phyloP scores from a whole-genome alignment of 2,113 vertebrate genomes.

The Thunnus thynnus region DNA sequence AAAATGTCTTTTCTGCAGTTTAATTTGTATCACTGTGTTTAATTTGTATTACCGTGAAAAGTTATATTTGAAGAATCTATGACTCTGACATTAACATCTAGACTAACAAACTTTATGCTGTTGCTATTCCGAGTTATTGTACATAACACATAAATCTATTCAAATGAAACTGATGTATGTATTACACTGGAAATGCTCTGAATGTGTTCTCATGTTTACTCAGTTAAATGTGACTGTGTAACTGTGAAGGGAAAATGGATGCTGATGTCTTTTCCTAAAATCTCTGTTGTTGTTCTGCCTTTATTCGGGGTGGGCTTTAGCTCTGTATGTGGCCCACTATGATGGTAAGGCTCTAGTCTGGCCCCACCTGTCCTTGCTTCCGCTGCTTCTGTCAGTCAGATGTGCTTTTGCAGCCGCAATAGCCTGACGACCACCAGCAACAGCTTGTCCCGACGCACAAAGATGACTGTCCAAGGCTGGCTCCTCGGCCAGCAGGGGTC shows the following conservation, averaged over 20 bases:
- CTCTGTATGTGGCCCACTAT: slow-evolving; percentile 86
- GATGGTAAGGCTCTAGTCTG: slow-evolving; percentile 84
- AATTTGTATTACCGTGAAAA: not conserved
- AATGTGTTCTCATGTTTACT: slow-evolving; percentile 20
- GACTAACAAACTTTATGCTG: not conserved
- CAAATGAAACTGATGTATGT: not conserved
- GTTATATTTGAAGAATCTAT: not conserved
- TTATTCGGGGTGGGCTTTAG: slow-evolving; percentile 78
- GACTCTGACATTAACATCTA: not conserved
- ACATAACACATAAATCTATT: not conserved
- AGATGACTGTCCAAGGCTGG: slow-evolving; percentile 33
- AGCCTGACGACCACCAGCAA: slow-evolving; percentile 27
- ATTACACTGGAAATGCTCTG: slow-evolving; percentile 25
- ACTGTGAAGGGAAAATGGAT: slow-evolving; percentile 17
- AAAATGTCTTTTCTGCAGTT: not conserved
- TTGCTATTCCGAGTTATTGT: not conserved
- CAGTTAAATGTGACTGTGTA: not conserved
- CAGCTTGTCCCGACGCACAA: slow-evolving; percentile 29
- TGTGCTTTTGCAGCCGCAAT: slow-evolving; percentile 62
- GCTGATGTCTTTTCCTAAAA: slow-evolving; percentile 65
- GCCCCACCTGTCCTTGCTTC: slow-evolving; percentile 61
- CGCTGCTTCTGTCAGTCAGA: slow-evolving; percentile 73
- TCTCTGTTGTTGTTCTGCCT: slow-evolving; percentile 78
- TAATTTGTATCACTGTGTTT: not conserved
- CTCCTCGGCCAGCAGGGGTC: slow-evolving; percentile 64